Evolutionary conservation across 2,888 invertebrate genomes (phyloP).

Genomic region (Megamerina dolium): DNA sequence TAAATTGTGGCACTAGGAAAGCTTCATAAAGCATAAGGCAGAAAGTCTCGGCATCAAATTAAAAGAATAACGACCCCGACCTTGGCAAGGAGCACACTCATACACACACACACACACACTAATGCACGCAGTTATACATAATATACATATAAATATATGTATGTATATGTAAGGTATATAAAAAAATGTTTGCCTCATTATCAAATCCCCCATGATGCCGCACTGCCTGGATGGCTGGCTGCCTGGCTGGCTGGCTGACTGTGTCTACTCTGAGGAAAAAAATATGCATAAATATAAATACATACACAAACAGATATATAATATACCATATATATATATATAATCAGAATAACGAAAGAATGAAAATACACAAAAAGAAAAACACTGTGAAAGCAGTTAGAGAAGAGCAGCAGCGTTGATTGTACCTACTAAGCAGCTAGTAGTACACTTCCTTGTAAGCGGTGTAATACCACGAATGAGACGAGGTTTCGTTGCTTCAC

Average conservation of each 20-base stretch:
- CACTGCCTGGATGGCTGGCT: too few species aligned
- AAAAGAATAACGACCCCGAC: conserved; percentile 40
- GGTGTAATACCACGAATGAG: too few species aligned
- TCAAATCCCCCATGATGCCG: conserved; percentile 17
- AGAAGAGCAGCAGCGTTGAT: background rate
- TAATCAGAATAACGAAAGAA: too few species aligned
- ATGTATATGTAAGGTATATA: too few species aligned
- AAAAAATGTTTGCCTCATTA: conserved; percentile 18
- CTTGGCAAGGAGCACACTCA: conserved; percentile 29
- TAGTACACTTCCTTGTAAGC: background rate
- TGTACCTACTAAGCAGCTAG: too few species aligned
- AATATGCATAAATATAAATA: conserved; percentile 10
- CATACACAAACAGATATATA: too few species aligned
- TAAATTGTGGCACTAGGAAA: conserved; percentile 24
- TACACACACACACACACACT: too few species aligned
- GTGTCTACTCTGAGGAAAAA: conserved; percentile 8
- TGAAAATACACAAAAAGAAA: conserved; percentile 6
- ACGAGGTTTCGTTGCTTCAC: too few species aligned
- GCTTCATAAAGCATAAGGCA: conserved; percentile 10
- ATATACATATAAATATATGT: too few species aligned
- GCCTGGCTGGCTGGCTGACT: too few species aligned
- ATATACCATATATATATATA: too few species aligned
- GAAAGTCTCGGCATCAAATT: conserved; percentile 31
- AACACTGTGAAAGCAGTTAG: conserved; percentile 7
- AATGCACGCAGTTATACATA: too few species aligned